phyloP scores from a whole-genome alignment of 2,113 vertebrate species.

The Dicrurus megarhynchus region DNA sequence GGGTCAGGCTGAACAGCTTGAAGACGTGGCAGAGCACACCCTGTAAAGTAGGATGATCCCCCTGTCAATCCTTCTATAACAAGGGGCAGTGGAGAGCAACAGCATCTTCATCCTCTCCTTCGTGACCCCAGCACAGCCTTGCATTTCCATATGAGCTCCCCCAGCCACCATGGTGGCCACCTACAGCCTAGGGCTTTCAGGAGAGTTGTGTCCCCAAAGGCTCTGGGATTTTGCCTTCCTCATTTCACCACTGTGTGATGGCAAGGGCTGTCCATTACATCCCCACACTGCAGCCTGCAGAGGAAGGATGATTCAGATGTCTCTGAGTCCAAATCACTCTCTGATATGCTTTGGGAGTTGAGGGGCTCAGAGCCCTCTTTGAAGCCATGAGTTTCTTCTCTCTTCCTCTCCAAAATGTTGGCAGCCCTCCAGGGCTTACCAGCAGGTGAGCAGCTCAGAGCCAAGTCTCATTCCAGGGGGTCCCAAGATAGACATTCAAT shows the following conservation, averaged over 20 bases:
- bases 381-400: neutral
- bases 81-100: neutral
- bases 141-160: rapidly evolving
- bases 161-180: neutral
- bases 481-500: neutral
- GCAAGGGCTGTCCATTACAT: neutral
- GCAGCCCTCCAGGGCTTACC: neutral
- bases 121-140: neutral
- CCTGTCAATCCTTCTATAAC: neutral
- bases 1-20: neutral
- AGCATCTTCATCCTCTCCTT: neutral
- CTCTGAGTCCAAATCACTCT: neutral
- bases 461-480: neutral
- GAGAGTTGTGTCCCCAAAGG: neutral
- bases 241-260: neutral
- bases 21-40: neutral
- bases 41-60: neutral
- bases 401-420: neutral
- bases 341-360: neutral
- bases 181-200: neutral
- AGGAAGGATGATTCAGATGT: neutral
- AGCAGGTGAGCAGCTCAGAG: neutral
- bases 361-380: neutral
- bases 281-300: neutral
- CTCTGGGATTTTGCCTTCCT: neutral